Conservation (phyloP, 2,888 invertebrate species). For the Diaprepes abbreviatus region DNA sequence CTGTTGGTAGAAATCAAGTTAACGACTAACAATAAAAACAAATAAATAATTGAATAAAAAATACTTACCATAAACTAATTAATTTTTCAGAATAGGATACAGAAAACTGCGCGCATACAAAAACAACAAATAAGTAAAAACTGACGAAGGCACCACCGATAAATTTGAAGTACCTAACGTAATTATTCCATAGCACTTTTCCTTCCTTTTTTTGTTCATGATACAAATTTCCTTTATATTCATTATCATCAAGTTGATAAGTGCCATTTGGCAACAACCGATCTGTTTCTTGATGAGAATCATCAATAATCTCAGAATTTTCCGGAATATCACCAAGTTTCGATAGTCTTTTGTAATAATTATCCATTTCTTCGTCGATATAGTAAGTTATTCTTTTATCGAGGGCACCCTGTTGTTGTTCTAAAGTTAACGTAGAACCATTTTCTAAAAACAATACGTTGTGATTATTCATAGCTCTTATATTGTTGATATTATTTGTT, state of each 20-base stretch:
- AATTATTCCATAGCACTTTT: conserved; percentile 56
- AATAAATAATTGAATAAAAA: too few relatives aligned
- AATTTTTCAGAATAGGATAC: conserved; percentile 57
- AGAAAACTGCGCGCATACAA: conserved; percentile 54
- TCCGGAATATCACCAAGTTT: conserved; percentile 20
- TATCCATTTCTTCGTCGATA: conserved; percentile 53
- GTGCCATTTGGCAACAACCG: conserved; percentile 38
- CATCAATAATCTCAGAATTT: conserved; percentile 41
- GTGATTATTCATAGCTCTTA: conserved; percentile 51
- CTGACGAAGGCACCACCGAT: conserved; percentile 58
- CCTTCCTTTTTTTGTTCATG: conserved; percentile 58
- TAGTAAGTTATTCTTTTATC: conserved; percentile 57
- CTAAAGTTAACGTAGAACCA: conserved; percentile 52
- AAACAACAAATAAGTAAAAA: conserved; percentile 53
- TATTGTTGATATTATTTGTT: conserved; percentile 58
- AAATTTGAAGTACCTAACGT: conserved; percentile 58
- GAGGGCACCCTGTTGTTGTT: conserved; percentile 51
- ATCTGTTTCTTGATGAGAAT: conserved; percentile 41
- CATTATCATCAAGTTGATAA: not conserved
- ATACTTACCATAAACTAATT: conserved; percentile 59
- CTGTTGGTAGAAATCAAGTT: too few relatives aligned
- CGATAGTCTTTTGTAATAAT: conserved; percentile 1
- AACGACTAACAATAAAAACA: too few relatives aligned
- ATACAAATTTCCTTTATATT: conserved; percentile 51
- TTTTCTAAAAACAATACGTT: conserved; percentile 54